Conservation (phyloP, 2,113 vertebrate species). For the Burhinus bistriatus region DNA sequence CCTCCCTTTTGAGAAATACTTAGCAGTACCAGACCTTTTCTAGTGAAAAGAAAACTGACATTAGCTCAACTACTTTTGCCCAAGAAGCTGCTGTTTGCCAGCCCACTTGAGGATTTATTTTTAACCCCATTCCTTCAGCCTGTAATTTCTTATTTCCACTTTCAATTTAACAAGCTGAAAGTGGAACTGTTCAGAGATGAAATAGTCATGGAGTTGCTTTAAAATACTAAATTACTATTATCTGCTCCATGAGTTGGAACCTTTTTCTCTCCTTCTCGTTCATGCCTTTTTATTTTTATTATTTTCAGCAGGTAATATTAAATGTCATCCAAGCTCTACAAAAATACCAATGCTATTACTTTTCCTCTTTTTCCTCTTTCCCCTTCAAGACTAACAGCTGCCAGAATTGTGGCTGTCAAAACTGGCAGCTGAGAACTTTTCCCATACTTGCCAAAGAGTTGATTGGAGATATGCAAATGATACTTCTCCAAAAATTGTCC, state of each 20-base stretch:
- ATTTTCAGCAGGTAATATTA: conserved; percentile 35
- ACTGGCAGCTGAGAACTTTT: conserved; percentile 57
- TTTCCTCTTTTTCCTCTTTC: background rate
- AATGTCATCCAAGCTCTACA: conserved; percentile 29
- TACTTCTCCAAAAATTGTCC: conserved; percentile 45
- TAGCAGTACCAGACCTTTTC: background rate
- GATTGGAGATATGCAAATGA: conserved; percentile 65
- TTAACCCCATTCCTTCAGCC: conserved; percentile 32
- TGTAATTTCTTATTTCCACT: conserved; percentile 45
- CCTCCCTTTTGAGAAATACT: background rate
- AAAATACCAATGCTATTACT: conserved; percentile 36
- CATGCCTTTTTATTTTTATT: background rate
- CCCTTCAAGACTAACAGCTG: conserved; percentile 47
- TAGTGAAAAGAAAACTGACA: background rate
- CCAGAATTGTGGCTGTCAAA: conserved; percentile 58
- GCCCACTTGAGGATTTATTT: conserved; percentile 6
- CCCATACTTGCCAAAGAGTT: conserved; percentile 47
- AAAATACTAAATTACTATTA: conserved; percentile 48
- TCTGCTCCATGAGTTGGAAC: background rate
- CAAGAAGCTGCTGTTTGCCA: background rate
- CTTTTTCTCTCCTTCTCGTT: background rate
- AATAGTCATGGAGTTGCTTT: conserved; percentile 18
- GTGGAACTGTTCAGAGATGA: background rate
- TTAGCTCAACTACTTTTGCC: background rate
- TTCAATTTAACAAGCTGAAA: background rate